Conservation (phyloP, 2,888 invertebrate species). For the Osedax frankpressi region DNA sequence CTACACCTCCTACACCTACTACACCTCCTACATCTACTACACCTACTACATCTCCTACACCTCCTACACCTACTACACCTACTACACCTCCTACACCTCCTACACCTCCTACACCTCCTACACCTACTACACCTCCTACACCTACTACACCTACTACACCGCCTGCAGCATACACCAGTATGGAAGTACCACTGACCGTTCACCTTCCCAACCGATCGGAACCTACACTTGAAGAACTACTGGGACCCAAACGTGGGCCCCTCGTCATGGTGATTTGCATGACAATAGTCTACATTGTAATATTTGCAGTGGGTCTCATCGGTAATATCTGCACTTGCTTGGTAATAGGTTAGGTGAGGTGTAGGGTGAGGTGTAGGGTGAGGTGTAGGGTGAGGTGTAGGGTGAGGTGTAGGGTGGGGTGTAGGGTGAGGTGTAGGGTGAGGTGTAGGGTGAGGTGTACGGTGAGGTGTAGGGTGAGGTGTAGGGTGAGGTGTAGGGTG, state of each 20-base stretch:
- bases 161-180: too few relatives aligned
- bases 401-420: neutral
- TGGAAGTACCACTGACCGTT: too few relatives aligned
- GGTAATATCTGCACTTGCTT: conserved; percentile 74
- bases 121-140: too few relatives aligned
- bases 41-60: too few relatives aligned
- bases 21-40: too few relatives aligned
- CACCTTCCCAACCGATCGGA: too few relatives aligned
- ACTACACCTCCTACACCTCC: too few relatives aligned
- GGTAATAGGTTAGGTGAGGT: conserved; percentile 73
- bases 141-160: too few relatives aligned
- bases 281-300: conserved; percentile 52
- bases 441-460: neutral
- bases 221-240: neutral
- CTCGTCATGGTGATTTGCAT: conserved; percentile 27
- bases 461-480: neutral
- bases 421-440: neutral
- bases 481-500: neutral
- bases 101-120: too few relatives aligned
- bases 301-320: conserved; percentile 66
- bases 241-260: conserved; percentile 25
- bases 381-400: neutral
- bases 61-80: too few relatives aligned
- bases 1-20: too few relatives aligned
- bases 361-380: conserved; percentile 3